phyloP scores from a whole-genome alignment of 1,140 invertebrate species.

The Aphelinus atriplicis region DNA sequence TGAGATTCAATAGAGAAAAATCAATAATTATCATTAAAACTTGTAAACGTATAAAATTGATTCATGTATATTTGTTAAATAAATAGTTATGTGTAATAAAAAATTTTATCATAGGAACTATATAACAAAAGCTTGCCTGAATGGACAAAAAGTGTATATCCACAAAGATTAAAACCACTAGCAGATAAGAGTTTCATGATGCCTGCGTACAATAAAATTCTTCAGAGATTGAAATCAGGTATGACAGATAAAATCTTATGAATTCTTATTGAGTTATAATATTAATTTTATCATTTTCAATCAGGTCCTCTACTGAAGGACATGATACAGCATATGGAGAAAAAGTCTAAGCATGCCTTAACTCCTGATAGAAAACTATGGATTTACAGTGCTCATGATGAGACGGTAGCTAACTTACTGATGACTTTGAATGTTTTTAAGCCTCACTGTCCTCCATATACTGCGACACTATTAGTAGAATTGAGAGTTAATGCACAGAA shows the following conservation, averaged over 20 bases:
- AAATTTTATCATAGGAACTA: conserved; percentile 59
- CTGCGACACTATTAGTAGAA: conserved; percentile 78
- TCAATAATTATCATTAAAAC: no score
- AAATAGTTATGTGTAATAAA: neutral
- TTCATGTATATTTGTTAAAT: neutral
- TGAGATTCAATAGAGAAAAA: no score
- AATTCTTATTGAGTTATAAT: conserved; percentile 21
- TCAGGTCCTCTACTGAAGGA: conserved; percentile 74
- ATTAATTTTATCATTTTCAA: conserved; percentile 42
- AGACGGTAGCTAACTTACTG: conserved; percentile 81
- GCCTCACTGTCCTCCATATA: conserved; percentile 77
- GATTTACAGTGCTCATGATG: conserved; percentile 86
- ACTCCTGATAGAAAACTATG: conserved; percentile 72
- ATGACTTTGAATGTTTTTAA: conserved; percentile 80
- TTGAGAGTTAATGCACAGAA: conserved; percentile 63
- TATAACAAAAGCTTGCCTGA: conserved; percentile 78
- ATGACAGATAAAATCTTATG: conserved; percentile 34
- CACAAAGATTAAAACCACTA: conserved; percentile 66
- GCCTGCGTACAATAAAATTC: conserved; percentile 63
- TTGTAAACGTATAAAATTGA: no score
- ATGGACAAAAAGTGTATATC: conserved; percentile 74
- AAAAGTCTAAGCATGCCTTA: conserved; percentile 60
- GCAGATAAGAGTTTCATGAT: conserved; percentile 69
- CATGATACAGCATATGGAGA: conserved; percentile 70
- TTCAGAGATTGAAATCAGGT: conserved; percentile 67